Evolutionary conservation across 2,888 invertebrate species (phyloP).

Genomic region (Pecten maximus): DNA sequence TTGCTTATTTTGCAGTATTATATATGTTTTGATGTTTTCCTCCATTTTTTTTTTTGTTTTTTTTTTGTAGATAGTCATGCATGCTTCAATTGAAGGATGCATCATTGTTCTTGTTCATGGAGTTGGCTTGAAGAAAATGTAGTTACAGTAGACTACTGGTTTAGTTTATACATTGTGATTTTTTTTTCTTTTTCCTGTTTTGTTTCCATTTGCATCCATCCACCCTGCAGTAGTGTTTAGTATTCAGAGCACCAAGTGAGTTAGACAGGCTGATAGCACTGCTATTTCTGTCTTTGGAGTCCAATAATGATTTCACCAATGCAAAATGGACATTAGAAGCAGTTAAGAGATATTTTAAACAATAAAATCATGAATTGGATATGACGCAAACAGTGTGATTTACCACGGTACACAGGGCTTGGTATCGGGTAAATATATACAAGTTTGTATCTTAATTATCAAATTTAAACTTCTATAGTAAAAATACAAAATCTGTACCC

Average conservation of each 20-base stretch:
- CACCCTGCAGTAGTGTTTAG: not conserved
- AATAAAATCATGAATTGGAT: no score
- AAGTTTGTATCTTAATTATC: no score
- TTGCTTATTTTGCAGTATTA: not conserved
- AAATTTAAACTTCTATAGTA: no score
- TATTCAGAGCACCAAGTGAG: not conserved
- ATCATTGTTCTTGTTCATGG: not conserved
- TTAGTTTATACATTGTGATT: not conserved
- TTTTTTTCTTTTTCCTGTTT: not conserved
- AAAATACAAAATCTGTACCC: no score
- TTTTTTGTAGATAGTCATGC: not conserved
- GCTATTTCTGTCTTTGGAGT: not conserved
- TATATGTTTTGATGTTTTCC: not conserved
- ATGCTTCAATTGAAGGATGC: not conserved
- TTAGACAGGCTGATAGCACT: not conserved
- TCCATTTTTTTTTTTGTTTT: not conserved
- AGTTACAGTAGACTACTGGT: not conserved
- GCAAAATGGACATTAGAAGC: no score
- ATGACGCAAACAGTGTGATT: no score
- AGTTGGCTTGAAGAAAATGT: not conserved
- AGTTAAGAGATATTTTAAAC: no score
- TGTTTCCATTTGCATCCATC: not conserved
- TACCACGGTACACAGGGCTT: no score
- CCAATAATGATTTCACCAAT: no score
- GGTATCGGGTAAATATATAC: no score